phyloP scores from a whole-genome alignment of 2,888 invertebrate species.

The Pecten maximus region DNA sequence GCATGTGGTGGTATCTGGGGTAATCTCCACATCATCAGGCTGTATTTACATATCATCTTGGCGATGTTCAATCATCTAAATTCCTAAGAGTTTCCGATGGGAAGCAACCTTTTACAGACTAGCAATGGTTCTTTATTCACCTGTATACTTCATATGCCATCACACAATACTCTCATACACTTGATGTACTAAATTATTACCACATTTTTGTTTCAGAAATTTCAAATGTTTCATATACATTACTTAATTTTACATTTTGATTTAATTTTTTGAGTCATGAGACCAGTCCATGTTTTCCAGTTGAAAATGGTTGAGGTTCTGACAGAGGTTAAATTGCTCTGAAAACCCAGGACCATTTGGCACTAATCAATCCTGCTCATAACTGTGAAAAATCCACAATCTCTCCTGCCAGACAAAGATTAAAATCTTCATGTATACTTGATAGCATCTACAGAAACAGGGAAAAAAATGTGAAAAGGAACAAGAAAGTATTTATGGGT shows the following conservation, averaged over 20 bases:
- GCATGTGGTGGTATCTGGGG: not conserved
- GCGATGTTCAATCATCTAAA: not conserved
- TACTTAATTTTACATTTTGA: not conserved
- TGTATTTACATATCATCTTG: not conserved
- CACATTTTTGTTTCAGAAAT: not conserved
- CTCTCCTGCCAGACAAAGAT: slow-evolving; percentile 6
- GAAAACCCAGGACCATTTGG: slow-evolving; percentile 31
- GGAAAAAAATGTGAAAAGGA: slow-evolving; percentile 16
- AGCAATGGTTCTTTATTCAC: not conserved
- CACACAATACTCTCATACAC: not conserved
- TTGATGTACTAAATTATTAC: not conserved
- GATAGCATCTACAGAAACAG: slow-evolving; percentile 22
- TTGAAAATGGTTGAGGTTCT: not conserved
- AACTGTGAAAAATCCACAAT: slow-evolving; percentile 32
- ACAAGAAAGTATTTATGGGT: not conserved
- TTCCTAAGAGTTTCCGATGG: not conserved
- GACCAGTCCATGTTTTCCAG: slow-evolving; percentile 2
- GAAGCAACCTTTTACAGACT: not conserved
- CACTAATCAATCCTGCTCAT: slow-evolving; percentile 33
- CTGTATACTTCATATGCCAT: not conserved
- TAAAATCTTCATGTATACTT: slow-evolving; percentile 3
- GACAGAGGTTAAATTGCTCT: slow-evolving; percentile 26
- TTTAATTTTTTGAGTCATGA: too few relatives aligned
- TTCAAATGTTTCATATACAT: not conserved
- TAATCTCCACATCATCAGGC: not conserved